A percentile compares a stretch with the other conserved stretches of the same genome.
These are phyloP conservation scores for Typhlichthys eigenmanni DNA, from an alignment of 2,797 vertebrate genomes.

Conservation along the genomic window DNA sequence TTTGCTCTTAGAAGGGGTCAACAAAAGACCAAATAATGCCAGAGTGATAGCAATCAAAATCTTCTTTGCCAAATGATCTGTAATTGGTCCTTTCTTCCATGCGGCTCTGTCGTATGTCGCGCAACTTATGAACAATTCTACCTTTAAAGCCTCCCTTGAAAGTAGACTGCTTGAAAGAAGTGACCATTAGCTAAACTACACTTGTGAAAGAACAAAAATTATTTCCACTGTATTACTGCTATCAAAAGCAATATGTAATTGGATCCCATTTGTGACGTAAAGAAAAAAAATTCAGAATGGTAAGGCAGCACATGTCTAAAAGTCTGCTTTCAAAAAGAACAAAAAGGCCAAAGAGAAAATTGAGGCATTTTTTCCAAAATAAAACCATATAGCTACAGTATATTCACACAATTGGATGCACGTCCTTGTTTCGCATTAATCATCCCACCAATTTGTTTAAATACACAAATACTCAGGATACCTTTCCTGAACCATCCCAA, in stretches of 20 bases:
- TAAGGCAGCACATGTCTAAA: conserved; percentile 43
- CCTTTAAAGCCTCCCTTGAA: conserved; percentile 82
- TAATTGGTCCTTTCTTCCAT: conserved; percentile 97
- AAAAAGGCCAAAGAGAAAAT: conserved; percentile 24
- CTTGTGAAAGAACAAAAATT: conserved; percentile 57
- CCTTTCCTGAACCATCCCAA: conserved; percentile 73
- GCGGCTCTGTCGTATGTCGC: conserved; percentile 79
- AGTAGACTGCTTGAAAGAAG: conserved; percentile 75
- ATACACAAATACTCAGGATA: conserved; percentile 52
- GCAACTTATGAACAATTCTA: conserved; percentile 79
- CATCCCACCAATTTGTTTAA: conserved; percentile 59
- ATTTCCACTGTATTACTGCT: conserved; percentile 59
- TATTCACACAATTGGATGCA: conserved; percentile 30
- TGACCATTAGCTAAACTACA: conserved; percentile 83
- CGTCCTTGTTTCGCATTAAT: conserved; percentile 46
- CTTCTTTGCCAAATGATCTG: conserved; percentile 97
- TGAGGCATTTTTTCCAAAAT: conserved; percentile 24
- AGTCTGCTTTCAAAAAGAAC: conserved; percentile 13
- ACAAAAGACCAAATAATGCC: conserved; percentile 88
- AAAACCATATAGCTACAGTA: conserved; percentile 4
- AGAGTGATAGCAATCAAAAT: conserved; percentile 87
- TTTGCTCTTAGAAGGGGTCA: conserved; percentile 91
- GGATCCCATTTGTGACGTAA: conserved; percentile 60
- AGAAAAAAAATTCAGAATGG: conserved; percentile 41
- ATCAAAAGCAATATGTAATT: conserved; percentile 70